Percentiles rank a stretch among this genome's conserved stretches.
phyloP scores from a whole-genome alignment of 2,797 vertebrate species.

The Cephalopachus bancanus region DNA sequence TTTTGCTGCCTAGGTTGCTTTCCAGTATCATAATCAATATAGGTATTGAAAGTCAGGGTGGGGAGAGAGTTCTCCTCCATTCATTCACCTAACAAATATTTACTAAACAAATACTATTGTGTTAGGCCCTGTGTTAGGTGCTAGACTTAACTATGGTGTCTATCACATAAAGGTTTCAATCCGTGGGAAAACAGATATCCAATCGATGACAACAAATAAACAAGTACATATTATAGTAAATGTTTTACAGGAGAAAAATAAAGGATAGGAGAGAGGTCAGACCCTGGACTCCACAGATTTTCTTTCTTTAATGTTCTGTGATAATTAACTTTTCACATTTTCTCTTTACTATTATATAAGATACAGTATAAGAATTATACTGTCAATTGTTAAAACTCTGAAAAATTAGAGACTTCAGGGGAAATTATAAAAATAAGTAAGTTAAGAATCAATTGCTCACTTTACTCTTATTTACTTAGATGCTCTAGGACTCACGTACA shows the following conservation, averaged over 20 bases:
- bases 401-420: neutral
- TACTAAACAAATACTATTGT: neutral
- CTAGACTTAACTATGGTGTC: neutral
- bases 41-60: neutral
- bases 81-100: neutral
- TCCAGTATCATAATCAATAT: neutral
- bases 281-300: neutral
- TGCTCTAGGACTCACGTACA: neutral
- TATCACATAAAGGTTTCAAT: neutral
- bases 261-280: neutral
- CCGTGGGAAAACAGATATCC: neutral
- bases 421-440: neutral
- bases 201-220: neutral
- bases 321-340: constrained; percentile 23
- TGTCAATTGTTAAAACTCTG: constrained; percentile 24
- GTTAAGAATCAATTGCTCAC: neutral
- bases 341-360: neutral
- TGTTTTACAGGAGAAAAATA: constrained; percentile 36
- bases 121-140: neutral
- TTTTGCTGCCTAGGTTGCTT: neutral
- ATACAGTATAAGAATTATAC: neutral
- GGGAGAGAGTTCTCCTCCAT: neutral
- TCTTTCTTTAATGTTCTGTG: neutral
- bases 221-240: neutral
- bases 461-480: neutral